phyloP scores from a whole-genome alignment of 2,113 vertebrate genomes.

The Gallinago paraguaiae region DNA sequence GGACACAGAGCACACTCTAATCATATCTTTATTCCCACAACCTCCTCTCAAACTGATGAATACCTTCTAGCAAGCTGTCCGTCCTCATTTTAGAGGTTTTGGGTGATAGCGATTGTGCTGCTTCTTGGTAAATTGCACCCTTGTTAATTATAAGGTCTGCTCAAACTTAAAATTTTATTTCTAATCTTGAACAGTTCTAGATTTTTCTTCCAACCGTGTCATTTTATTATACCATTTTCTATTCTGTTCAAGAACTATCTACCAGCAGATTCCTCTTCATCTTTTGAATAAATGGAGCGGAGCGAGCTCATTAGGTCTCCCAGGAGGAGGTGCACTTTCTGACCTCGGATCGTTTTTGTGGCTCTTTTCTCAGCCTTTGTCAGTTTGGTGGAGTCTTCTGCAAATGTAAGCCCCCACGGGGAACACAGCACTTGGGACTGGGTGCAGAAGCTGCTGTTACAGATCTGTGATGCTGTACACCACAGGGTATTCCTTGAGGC shows the following conservation, averaged over 20 bases:
- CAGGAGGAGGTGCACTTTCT: neutral
- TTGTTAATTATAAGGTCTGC: neutral
- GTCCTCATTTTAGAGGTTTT: neutral
- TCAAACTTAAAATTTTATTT: neutral
- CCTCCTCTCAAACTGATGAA: neutral
- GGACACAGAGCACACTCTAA: neutral
- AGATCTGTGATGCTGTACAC: too few relatives aligned
- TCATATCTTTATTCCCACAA: neutral
- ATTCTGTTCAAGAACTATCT: neutral
- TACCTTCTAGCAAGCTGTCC: neutral
- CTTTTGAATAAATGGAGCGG: neutral
- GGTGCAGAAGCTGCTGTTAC: neutral
- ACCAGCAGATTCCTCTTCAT: neutral
- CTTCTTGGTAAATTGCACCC: neutral
- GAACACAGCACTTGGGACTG: neutral
- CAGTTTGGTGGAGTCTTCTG: neutral
- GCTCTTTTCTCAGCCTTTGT: neutral
- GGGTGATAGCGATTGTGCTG: neutral
- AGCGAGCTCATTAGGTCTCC: neutral
- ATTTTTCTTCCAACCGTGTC: neutral
- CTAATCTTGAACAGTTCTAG: neutral
- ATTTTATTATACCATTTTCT: neutral
- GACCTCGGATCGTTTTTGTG: neutral
- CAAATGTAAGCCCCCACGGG: rapidly evolving
- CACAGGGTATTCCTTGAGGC: neutral